Conservation (phyloP, 2,113 vertebrate species). For the Ptychochromis oligacanthus region DNA sequence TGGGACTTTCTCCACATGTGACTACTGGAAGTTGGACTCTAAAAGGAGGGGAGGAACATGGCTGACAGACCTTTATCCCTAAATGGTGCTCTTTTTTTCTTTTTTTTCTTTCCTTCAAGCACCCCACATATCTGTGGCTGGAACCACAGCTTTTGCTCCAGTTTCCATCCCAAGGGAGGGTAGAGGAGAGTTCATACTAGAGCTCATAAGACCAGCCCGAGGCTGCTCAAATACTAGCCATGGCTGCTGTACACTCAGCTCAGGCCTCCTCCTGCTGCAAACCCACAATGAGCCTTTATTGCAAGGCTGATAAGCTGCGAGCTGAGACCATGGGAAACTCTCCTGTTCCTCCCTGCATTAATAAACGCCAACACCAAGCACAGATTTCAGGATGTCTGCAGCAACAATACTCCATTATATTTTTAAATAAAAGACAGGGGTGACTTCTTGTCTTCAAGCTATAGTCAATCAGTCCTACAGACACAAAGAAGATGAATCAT, state of each 20-base stretch:
- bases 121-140: conserved; percentile 52
- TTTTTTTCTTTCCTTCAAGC: conserved; percentile 26
- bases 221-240: conserved; percentile 26
- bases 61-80: conserved; percentile 60
- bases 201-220: conserved; percentile 25
- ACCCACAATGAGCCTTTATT: conserved; percentile 66
- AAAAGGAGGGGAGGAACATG: conserved; percentile 40
- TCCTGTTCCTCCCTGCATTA: conserved; percentile 1
- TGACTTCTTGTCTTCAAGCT: conserved; percentile 44
- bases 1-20: conserved; percentile 40
- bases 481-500: conserved; percentile 43
- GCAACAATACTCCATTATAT: conserved; percentile 20
- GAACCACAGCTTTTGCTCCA: conserved; percentile 58
- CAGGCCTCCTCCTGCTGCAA: conserved; percentile 34
- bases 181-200: conserved; percentile 28
- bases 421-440: conserved; percentile 30
- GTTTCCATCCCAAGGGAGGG: conserved; percentile 56
- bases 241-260: conserved; percentile 6
- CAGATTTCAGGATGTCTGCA: conserved; percentile 32
- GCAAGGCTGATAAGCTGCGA: conserved; percentile 46
- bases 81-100: conserved; percentile 49
- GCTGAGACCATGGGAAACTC: conserved; percentile 57
- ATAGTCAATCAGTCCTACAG: conserved; percentile 54
- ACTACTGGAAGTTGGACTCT: conserved; percentile 35
- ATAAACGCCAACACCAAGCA: conserved; percentile 41